Base-by-base conservation (phyloP, 2,888 invertebrate species). In the Spialia ferax region DNA sequence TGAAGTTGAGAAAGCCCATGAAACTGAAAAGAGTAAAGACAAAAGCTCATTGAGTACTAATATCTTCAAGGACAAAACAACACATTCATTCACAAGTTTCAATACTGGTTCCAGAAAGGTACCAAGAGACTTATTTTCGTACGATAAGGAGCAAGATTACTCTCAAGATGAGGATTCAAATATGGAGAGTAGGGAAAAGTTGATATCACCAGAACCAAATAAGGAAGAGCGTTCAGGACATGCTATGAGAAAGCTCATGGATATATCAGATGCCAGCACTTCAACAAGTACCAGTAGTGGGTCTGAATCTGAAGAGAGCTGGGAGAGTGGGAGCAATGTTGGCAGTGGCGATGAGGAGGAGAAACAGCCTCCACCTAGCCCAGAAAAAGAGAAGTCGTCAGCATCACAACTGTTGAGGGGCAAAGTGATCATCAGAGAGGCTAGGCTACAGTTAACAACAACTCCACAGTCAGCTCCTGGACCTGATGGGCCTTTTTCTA, bases 351-450 rank as follows among this genome's bases (percentile, higher is more conserved):
- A 89, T 75, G 93, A 94, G 55, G 87, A 84, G 70, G 91, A 91
- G 42, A 87, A 80, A 59, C 84, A 85, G 63, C 76, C 81, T 20
- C 89, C 93, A 68, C 87, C 91, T 54, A 94, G 90, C 74, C 91
- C 91, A 59, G 93, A 92, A 71, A 90, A 90, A 75, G 93, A 93
- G 57, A 93, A 93, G 70, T 77, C 88, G 18, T 81, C 86, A 68
- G 84, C 91, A 68, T 93, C 93, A 50, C 95, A 95, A 73, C 80
- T 95, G 52, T 86, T 94, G 29, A 94, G 95, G 76, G 95, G 96
- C 11, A 96, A 96, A 84, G 95, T 96, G 23, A 96, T 96, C 68
- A 94, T 96, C 62, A 93, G 96, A 70, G 96, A 96, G 83, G 96
- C 96, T 10, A 94, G 96, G 75, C 86, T 96, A 68, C 96, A 96